phyloP scores from a whole-genome alignment of 2,888 invertebrate genomes.

The Lingula anatina region DNA sequence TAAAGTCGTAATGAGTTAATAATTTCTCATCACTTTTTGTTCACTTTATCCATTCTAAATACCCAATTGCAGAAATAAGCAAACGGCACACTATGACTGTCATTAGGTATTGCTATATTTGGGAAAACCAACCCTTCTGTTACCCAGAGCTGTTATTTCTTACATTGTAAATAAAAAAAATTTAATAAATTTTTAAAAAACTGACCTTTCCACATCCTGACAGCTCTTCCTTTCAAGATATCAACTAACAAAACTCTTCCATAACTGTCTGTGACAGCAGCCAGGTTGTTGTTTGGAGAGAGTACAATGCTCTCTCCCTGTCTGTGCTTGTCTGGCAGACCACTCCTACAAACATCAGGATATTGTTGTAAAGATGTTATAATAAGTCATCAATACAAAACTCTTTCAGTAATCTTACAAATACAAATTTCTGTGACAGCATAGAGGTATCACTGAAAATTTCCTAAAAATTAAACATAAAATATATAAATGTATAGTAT shows the following conservation, averaged over 20 bases:
- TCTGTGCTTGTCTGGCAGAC: conserved; percentile 73
- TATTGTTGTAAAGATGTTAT: neutral
- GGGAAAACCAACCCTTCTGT: no score
- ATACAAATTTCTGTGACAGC: neutral
- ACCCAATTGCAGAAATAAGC: no score
- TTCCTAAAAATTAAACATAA: neutral
- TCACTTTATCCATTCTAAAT: no score
- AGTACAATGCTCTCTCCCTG: conserved; percentile 70
- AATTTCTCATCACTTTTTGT: no score
- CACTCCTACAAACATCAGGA: conserved; percentile 64
- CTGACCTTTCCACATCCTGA: conserved; percentile 87
- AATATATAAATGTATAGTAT: neutral
- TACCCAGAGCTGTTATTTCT: no score
- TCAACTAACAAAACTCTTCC: conserved; percentile 86
- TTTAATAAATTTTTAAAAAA: no score
- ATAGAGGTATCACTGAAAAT: neutral
- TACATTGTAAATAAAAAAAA: no score
- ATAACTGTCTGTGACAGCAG: conserved; percentile 77
- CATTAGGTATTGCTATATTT: no score
- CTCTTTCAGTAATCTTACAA: neutral
- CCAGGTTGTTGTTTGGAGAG: conserved; percentile 74
- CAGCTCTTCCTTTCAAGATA: conserved; percentile 69
- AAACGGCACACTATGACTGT: no score
- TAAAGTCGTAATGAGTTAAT: no score
- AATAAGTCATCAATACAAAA: no score